phyloP scores from a whole-genome alignment of 2,113 vertebrate genomes.

The Tragelaphus strepsiceros region DNA sequence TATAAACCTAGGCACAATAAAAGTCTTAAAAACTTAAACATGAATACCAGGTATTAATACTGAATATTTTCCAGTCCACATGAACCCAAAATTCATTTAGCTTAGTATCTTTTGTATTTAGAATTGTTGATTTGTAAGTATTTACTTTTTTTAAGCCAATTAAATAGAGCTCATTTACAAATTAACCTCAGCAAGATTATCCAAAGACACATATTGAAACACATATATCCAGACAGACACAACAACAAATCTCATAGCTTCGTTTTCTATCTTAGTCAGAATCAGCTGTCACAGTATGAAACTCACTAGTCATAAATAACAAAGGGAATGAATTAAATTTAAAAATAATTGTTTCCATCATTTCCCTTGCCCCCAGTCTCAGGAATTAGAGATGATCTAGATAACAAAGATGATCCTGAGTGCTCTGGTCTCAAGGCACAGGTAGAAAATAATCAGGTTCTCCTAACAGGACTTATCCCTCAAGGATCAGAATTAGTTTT shows the following conservation, averaged over 20 bases:
- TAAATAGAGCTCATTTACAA: background rate
- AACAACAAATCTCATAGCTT: background rate
- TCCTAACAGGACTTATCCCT: background rate
- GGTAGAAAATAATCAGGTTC: background rate
- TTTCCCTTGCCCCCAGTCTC: background rate
- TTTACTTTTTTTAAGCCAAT: background rate
- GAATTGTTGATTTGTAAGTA: background rate
- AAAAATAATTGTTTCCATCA: background rate
- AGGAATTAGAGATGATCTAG: background rate
- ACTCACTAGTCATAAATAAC: background rate
- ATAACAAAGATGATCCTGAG: background rate
- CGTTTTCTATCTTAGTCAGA: background rate
- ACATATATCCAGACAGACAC: background rate
- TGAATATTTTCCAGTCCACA: background rate
- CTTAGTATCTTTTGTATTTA: background rate
- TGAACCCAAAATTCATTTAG: background rate
- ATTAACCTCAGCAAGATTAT: background rate
- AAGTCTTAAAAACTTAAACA: background rate
- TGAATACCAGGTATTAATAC: background rate
- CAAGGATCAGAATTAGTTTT: background rate
- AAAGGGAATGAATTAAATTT: background rate
- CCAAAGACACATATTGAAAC: background rate
- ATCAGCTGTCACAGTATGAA: background rate
- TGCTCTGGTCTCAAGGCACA: background rate
- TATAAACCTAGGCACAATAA: background rate